Percentiles rank a stretch among this genome's conserved stretches.
Conservation (phyloP, 2,888 invertebrate species). For the Agonopterix alstromeriana region DNA sequence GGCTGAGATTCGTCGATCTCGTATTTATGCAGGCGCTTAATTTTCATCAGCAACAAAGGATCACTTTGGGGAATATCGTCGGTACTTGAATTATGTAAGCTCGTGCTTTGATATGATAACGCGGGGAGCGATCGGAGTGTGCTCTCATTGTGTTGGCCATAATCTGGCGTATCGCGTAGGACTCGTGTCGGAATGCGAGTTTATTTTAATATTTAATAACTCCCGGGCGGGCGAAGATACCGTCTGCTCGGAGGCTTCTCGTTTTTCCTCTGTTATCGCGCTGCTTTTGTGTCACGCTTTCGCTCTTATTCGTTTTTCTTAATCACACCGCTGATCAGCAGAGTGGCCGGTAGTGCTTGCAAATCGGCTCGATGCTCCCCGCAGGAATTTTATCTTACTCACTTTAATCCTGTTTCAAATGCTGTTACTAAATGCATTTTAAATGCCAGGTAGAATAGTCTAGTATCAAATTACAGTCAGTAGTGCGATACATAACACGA, state of each 20-base stretch:
- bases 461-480: too few relatives aligned
- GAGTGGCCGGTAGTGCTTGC: conserved; percentile 39
- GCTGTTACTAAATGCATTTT: conserved; percentile 1
- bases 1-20: not conserved
- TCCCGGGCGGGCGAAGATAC: conserved; percentile 63
- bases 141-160: conserved; percentile 69
- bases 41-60: conserved; percentile 35
- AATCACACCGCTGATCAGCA: conserved; percentile 58
- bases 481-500: not conserved
- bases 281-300: conserved; percentile 71
- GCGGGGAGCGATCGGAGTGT: conserved; percentile 55
- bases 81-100: conserved; percentile 58
- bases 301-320: conserved; percentile 62
- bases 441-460: too few relatives aligned
- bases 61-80: conserved; percentile 31
- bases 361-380: conserved; percentile 26
- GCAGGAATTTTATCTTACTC: conserved; percentile 7
- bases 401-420: not conserved
- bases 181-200: conserved; percentile 73
- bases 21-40: conserved; percentile 35
- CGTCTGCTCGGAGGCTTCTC: conserved; percentile 64
- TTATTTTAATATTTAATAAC: conserved; percentile 77
- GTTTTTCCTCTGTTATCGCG: conserved; percentile 67
- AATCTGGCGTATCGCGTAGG: conserved; percentile 71
- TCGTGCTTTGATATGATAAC: conserved; percentile 68